phyloP scores from a whole-genome alignment of 2,113 vertebrate genomes.

The Leptodactylus fuscus region DNA sequence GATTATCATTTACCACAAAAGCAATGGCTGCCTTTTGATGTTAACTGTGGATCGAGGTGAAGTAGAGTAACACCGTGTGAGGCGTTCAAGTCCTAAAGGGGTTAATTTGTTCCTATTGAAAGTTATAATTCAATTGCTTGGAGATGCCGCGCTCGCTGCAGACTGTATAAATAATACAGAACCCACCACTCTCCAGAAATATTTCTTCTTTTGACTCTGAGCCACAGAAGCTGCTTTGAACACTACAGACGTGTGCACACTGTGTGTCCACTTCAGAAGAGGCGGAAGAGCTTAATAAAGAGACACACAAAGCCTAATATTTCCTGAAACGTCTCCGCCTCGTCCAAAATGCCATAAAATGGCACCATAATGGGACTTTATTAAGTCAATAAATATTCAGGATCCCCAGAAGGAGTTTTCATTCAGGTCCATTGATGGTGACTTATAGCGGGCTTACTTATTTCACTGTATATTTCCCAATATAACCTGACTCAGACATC shows the following conservation, averaged over 20 bases:
- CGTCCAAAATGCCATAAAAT: constrained; percentile 18
- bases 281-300: not conserved
- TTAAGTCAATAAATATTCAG: constrained; percentile 58
- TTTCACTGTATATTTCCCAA: constrained; percentile 15
- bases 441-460: constrained; percentile 40
- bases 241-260: constrained; percentile 31
- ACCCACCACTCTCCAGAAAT: constrained; percentile 4
- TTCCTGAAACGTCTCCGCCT: not conserved
- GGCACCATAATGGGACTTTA: constrained; percentile 32
- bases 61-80: not conserved
- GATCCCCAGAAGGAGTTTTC: constrained; percentile 9
- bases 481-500: not conserved
- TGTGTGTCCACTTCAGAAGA: constrained; percentile 33
- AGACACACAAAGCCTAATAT: not conserved
- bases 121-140: constrained; percentile 24
- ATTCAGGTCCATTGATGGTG: constrained; percentile 54
- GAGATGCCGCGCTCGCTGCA: constrained; percentile 14
- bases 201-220: constrained; percentile 16
- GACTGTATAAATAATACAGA: constrained; percentile 41
- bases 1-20: too few relatives aligned
- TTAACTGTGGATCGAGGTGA: not conserved
- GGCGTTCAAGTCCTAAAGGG: not conserved
- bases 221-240: constrained; percentile 23
- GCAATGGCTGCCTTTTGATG: not conserved
- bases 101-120: constrained; percentile 3